Percentiles rank a stretch among this genome's conserved stretches.
phyloP scores from a whole-genome alignment of 2,888 invertebrate genomes.

The Hydrotaea diabolus region DNA sequence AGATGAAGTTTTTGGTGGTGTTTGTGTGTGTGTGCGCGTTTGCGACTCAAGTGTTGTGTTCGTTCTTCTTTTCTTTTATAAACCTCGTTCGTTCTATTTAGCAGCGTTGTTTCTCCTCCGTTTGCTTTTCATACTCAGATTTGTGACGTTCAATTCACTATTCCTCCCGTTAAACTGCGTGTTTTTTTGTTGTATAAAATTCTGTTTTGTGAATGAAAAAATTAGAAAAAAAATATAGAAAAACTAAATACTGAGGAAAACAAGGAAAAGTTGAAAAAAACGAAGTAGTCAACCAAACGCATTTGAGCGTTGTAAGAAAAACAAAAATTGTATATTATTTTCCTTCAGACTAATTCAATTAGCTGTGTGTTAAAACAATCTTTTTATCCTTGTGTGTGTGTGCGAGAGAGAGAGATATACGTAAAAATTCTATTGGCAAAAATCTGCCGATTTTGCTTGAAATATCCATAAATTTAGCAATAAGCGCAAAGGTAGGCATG shows the following conservation, averaged over 20 bases:
- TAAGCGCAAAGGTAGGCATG: conserved; percentile 12
- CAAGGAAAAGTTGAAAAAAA: background rate
- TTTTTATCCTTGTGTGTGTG: conserved; percentile 6
- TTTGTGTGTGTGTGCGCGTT: conserved; percentile 25
- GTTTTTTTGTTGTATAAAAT: conserved; percentile 7
- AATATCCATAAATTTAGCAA: background rate
- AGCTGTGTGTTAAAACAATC: conserved; percentile 34
- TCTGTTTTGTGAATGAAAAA: conserved; percentile 18
- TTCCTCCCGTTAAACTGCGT: background rate
- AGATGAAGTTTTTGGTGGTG: conserved; percentile 37
- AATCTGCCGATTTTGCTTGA: background rate
- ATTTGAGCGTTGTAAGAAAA: conserved; percentile 22
- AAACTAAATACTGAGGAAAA: conserved; percentile 1
- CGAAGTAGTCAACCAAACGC: background rate
- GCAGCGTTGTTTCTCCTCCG: conserved; percentile 3
- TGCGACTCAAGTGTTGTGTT: conserved; percentile 24
- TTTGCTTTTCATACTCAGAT: background rate
- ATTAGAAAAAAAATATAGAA: background rate
- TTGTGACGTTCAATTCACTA: background rate
- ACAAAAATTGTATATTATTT: conserved; percentile 25
- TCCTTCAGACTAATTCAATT: conserved; percentile 60
- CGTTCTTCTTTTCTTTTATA: background rate
- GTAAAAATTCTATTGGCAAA: background rate
- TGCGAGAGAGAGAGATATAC: no score
- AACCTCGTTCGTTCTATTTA: background rate